Evolutionary conservation across 2,113 vertebrate genomes (phyloP).

Genomic region (Nestor notabilis): DNA sequence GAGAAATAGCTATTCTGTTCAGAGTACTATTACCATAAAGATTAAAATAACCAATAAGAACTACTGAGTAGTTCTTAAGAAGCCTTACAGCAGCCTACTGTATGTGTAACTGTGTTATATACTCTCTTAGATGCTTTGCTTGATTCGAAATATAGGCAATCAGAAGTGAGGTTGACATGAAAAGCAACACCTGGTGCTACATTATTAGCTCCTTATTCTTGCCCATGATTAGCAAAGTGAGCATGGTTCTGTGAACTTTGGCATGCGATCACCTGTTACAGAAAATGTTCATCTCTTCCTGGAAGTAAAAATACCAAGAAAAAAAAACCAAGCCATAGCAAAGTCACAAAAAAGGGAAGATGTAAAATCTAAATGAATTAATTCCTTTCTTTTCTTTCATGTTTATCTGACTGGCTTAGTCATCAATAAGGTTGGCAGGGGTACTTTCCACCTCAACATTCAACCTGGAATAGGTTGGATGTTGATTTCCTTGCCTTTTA

Average conservation of each 20-base stretch:
- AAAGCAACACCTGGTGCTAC: neutral
- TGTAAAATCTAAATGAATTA: neutral
- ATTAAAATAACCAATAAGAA: neutral
- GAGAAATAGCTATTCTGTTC: neutral
- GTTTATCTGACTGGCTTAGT: neutral
- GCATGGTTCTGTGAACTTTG: neutral
- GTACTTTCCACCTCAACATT: neutral
- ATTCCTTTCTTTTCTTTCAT: neutral
- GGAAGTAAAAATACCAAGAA: neutral
- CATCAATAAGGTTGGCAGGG: neutral
- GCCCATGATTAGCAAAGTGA: neutral
- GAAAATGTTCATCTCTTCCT: neutral
- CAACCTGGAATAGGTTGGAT: neutral
- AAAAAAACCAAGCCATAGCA: neutral
- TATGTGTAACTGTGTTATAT: neutral
- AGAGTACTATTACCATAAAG: neutral
- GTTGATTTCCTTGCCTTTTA: neutral
- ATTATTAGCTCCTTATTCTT: neutral
- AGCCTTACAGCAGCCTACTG: neutral
- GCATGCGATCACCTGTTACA: neutral
- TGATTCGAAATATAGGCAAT: neutral
- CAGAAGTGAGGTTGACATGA: neutral
- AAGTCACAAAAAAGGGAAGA: neutral
- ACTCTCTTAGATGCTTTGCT: neutral
- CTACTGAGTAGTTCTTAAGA: neutral